phyloP scores from a whole-genome alignment of 2,113 vertebrate genomes.

The Castor canadensis region DNA sequence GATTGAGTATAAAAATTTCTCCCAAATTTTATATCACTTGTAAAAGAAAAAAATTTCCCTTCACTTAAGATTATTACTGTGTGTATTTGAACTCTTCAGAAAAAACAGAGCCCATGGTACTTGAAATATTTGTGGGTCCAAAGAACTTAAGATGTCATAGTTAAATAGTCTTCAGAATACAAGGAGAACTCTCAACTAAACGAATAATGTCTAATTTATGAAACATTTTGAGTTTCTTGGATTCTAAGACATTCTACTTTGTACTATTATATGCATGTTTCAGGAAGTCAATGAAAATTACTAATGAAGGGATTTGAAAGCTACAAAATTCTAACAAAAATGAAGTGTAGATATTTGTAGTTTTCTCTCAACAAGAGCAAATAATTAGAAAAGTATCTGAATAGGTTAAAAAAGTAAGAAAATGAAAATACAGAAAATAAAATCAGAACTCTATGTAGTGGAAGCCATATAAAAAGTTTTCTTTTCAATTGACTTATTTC shows the following conservation, averaged over 20 bases:
- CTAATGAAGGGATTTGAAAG: background rate
- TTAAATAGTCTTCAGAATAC: background rate
- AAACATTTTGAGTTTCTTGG: background rate
- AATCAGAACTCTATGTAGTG: background rate
- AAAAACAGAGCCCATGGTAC: background rate
- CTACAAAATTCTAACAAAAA: background rate
- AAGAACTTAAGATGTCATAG: background rate
- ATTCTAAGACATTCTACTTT: slow-evolving; percentile 5
- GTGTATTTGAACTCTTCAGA: background rate
- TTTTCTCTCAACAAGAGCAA: slow-evolving; percentile 10
- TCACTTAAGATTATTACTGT: background rate
- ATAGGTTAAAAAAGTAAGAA: background rate
- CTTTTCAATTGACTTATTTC: background rate
- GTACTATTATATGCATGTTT: slow-evolving; percentile 9
- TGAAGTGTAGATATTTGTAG: background rate
- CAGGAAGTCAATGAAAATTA: slow-evolving; percentile 8
- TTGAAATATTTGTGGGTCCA: background rate
- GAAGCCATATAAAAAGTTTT: background rate
- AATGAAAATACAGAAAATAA: slow-evolving; percentile 6
- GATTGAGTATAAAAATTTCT: background rate
- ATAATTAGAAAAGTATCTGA: background rate
- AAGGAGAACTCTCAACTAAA: background rate
- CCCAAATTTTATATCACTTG: background rate
- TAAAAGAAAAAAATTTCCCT: background rate
- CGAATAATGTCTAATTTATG: background rate